A percentile compares a stretch with the other conserved stretches of the same genome.
Conservation (phyloP, 2,797 vertebrate species). For the Acrocephalus scirpaceus region DNA sequence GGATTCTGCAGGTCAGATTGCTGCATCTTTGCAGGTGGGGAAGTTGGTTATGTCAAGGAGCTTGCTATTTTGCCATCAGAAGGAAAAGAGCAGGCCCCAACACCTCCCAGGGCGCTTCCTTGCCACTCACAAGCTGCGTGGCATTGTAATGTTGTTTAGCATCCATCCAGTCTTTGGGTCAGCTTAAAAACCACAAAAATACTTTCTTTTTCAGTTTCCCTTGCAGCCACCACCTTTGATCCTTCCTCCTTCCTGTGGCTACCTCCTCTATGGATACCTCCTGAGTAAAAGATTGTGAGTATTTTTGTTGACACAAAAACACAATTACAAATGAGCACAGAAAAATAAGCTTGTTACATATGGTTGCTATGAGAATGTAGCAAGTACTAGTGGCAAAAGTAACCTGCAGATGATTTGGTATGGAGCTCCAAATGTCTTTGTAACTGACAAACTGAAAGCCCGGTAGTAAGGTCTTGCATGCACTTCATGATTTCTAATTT, state of each 20-base stretch:
- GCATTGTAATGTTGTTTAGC: not conserved
- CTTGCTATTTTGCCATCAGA: not conserved
- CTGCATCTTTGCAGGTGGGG: not conserved
- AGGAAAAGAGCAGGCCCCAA: not conserved
- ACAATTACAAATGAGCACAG: not conserved
- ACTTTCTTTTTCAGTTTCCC: not conserved
- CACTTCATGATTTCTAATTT: not conserved
- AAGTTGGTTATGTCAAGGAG: not conserved
- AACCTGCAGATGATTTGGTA: not conserved
- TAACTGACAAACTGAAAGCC: not conserved
- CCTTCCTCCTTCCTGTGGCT: not conserved
- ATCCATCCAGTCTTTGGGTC: not conserved
- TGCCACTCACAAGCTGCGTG: not conserved
- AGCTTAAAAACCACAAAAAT: not conserved
- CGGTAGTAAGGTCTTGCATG: not conserved
- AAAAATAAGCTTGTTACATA: not conserved
- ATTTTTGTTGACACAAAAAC: not conserved
- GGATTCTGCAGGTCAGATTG: not conserved
- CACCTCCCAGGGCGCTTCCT: rapidly evolving
- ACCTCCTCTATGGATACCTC: not conserved
- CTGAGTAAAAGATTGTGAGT: not conserved
- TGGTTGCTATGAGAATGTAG: not conserved
- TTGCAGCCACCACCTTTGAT: not conserved
- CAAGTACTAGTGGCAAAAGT: not conserved
- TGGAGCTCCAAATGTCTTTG: not conserved